Evolutionary conservation across 2,113 vertebrate species (phyloP).

Genomic region (Petroica traversi): DNA sequence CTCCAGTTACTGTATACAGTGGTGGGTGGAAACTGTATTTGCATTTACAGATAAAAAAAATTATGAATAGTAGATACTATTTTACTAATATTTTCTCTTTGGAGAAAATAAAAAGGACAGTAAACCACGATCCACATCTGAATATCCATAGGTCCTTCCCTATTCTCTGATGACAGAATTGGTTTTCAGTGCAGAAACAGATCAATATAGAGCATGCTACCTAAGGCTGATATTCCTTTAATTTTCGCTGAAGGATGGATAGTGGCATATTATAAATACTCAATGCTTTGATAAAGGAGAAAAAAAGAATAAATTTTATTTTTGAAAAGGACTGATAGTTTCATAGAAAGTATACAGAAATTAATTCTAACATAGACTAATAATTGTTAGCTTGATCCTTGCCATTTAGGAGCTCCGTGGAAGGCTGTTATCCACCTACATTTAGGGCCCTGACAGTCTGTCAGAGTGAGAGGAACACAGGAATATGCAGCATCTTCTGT

Average conservation of each 20-base stretch:
- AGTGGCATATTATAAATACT: not conserved
- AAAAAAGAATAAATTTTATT: not conserved
- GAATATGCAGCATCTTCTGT: not conserved
- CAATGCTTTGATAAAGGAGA: not conserved
- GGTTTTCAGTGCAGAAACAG: not conserved
- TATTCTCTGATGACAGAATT: not conserved
- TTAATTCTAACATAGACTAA: not conserved
- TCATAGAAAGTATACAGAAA: not conserved
- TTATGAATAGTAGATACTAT: not conserved
- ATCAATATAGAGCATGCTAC: not conserved
- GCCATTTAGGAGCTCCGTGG: not conserved
- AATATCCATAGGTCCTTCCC: not conserved
- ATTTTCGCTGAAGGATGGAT: not conserved
- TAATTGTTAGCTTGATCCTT: not conserved
- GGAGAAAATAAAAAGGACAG: not conserved
- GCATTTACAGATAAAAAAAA: not conserved
- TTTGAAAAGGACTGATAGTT: not conserved
- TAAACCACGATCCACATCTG: not conserved
- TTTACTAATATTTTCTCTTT: not conserved
- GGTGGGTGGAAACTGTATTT: not conserved
- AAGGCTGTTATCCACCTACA: not conserved
- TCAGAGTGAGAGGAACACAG: not conserved
- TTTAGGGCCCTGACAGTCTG: not conserved
- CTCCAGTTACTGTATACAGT: not conserved
- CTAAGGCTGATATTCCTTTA: not conserved